Evolutionary conservation across 2,113 vertebrate genomes (phyloP), one percentile per base, ranked within the genome.

Genomic region (Elephantulus edwardii): DNA sequence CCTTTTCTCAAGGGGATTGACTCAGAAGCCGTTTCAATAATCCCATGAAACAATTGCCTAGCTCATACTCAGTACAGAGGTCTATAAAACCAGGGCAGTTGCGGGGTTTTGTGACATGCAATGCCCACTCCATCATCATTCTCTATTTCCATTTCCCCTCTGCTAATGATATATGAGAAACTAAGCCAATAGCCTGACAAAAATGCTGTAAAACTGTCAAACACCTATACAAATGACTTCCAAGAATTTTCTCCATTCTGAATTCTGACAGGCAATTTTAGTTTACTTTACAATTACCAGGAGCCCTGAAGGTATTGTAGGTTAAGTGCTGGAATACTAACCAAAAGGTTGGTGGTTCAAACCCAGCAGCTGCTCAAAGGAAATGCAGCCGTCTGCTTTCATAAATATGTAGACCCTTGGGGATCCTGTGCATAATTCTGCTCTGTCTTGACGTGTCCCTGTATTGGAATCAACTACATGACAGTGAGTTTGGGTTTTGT

Each of bases 191-290:
- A 91, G 74, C 82, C 90, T 42, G 89, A 92, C 48, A 46, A 28
- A 52, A 6, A 1, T 24, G 66, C 60, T 64, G 80, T 62, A 76
- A 75, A 87, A 54, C 46, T 44, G 30, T 84, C 87, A n/a, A n/a
- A n/a, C n/a, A 77, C 68, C 79, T 82, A 62, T 28, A 54, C 38
- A 70, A 44, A 78, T 4, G 78, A 75, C 56, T 75, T 79, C 81
- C 83, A 78, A 48, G 84, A 48, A 87, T 91, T 38, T 40, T 70
- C 70, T 72, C 81, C 87, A 20, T 72, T 87, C 28, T 80, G 68
- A 58, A 54, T 54, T 74, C 72, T 44, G 66, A 80, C 40, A 44
- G 81, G 75, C n/a, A 40, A n/a, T 70, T 88, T 48, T 11, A 6
- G 56, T 91, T 79, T 54, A 16, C 68, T 50, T 90, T 60, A 40